phyloP scores from a whole-genome alignment of 2,888 invertebrate genomes.

The Aphodius sticticus region DNA sequence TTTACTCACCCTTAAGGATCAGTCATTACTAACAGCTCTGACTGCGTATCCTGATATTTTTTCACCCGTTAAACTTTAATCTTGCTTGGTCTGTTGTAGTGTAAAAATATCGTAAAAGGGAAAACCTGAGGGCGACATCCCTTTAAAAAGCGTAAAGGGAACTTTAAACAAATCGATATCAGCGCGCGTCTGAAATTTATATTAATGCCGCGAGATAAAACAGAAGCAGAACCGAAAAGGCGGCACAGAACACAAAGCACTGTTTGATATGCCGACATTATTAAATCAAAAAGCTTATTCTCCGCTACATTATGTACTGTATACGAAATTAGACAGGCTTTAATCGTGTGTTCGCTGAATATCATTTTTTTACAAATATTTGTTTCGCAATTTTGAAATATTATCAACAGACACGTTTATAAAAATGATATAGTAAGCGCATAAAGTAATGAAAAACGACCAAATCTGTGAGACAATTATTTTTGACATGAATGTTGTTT shows the following conservation, averaged over 20 bases:
- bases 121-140: not conserved
- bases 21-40: no score
- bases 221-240: not conserved
- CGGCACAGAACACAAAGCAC: not conserved
- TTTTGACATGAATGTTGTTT: no score
- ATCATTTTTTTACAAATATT: not conserved
- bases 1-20: no score
- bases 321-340: not conserved
- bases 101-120: no score
- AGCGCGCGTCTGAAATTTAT: not conserved
- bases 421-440: not conserved
- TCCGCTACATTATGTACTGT: not conserved
- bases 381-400: not conserved
- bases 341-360: not conserved
- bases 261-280: not conserved
- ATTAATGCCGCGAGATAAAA: not conserved
- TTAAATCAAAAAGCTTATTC: constrained; percentile 4
- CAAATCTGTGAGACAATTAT: no score
- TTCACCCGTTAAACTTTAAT: no score
- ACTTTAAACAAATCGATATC: not conserved
- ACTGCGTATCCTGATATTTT: no score
- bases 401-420: not conserved
- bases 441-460: no score
- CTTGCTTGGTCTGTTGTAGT: no score
- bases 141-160: not conserved